Base-by-base conservation (phyloP, 2,113 vertebrate genomes). In the Pogonocichla stellata region DNA sequence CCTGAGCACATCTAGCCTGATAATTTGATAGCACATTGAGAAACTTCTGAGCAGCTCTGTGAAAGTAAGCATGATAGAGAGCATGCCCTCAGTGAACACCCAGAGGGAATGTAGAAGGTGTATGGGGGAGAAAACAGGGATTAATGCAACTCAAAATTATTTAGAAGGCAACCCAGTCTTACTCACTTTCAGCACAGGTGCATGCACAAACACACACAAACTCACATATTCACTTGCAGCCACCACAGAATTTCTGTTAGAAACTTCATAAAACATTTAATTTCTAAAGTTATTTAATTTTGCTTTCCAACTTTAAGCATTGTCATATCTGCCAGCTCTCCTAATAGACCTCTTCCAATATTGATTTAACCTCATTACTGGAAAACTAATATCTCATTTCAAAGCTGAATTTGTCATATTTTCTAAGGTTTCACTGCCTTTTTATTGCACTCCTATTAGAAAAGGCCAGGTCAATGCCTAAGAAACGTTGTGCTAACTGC, bases 291-390 rank as follows among this genome's bases (percentile, higher is more conserved):
- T 71, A 81, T 81, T 90, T 91, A 75, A 87, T 87, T 87, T 93
- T 79, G 14, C 31, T 67, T 90, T 91, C 53, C 3, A 4, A 20
- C 24, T 84, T 64, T 51, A 91, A 91, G 17, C 43, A 48, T 29
- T 78, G 36, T 95, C 65, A 57, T 79, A 60, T 75, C 25, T 6
- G 2, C 22, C n/a, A 85, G 16, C 11, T 77, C 15, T 91, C 40
- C 31, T 81, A 79, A 40, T 34, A 84, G 24, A 72, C 24, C 19
- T 94, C 38, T 86, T 85, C 25, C 48, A 91, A 80, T 92, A 91
- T 82, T 92, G 24, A 57, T 84, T 90, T 94, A 93, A 81, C 56
- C n/a, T 96, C 61, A 91, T 91, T 82, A 90, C 22, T 45, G 77
- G n/a, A 89, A 91, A 72, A 87, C 22, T 67, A 26, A 10, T 29